A percentile compares a stretch with the other conserved stretches of the same genome.
phyloP scores from a whole-genome alignment of 2,888 invertebrate genomes.

The Phyllotreta cruciferae region DNA sequence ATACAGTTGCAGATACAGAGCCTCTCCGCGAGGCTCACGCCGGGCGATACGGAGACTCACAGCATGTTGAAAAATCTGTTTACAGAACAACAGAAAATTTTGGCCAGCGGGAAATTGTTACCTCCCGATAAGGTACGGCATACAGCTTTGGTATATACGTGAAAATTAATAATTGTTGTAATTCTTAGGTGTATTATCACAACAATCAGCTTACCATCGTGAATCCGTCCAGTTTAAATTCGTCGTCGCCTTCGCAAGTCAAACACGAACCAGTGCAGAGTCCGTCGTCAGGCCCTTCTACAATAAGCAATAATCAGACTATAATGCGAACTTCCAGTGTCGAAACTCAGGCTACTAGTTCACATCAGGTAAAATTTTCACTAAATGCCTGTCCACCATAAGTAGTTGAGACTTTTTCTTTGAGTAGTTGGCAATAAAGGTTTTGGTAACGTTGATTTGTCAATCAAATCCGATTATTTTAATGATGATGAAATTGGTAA shows the following conservation, averaged over 20 bases:
- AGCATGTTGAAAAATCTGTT: conserved; percentile 61
- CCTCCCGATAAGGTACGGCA: conserved; percentile 61
- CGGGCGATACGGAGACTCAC: conserved; percentile 56
- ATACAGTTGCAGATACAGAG: conserved; percentile 75
- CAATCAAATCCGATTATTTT: too few relatives aligned
- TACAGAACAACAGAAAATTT: conserved; percentile 74
- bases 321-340: conserved; percentile 36
- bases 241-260: conserved; percentile 42
- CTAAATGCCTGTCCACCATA: background rate
- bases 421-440: background rate
- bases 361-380: conserved; percentile 40
- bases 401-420: background rate
- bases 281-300: conserved; percentile 32
- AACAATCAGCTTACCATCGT: conserved; percentile 62
- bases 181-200: conserved; percentile 57
- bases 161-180: background rate
- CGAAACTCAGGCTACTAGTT: conserved; percentile 39
- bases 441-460: too few relatives aligned
- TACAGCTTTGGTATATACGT: background rate
- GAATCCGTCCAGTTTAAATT: conserved; percentile 55
- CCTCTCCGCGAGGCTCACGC: conserved; percentile 64
- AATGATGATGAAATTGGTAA: too few relatives aligned
- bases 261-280: conserved; percentile 47
- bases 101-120: conserved; percentile 74
- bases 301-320: conserved; percentile 38